Base-by-base conservation (phyloP, 2,888 invertebrate genomes). In the Ophion obscuratus region DNA sequence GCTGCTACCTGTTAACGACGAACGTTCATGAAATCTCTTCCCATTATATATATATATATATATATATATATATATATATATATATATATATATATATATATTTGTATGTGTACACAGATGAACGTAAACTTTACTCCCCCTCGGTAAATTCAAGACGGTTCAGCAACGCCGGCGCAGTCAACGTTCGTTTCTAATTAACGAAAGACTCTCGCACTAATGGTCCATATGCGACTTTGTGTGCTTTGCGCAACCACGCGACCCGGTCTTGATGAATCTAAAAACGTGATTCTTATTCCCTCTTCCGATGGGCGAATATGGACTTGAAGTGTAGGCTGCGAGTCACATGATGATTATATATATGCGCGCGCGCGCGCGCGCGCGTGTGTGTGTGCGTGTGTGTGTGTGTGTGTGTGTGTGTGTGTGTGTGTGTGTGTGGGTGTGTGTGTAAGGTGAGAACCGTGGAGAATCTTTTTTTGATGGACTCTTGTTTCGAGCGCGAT, bases 1-100 rank as follows among this genome's bases (percentile, higher is more conserved):
- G 84, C 84, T 86, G 86, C 86, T 87, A 81, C 87, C 87, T 84
- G 86, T 87, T 86, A 86, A 78, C 79, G 61, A 64, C 27, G 77
- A 82, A 84, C 80, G 71, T 77, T 84, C 61, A 77, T 82, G 20
- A 68, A 66, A 62, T 62, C 61, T 44, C 36, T 27, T 36, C 61
- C 20, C 17, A 36, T 9, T 6, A 44, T 68, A 9, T 5, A 20
- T 47, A 62, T 20, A 31, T 31, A 57, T 57, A 24, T 59, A 7
- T 40, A 1, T 7, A n/a, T 77, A 7, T 31, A 31, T 31, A 31
- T 31, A 44, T 68, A 2, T 5, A 20, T 47, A 53, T 31, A 31
- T 31, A 67, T 27, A 27, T 27, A 27, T 31, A 44, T 68, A 9
- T 5, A 20, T 47, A 62, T 31, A 31, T 31, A 67, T 67, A 24